phyloP scores from a whole-genome alignment of 2,888 invertebrate genomes.

The Hirtodrosophila alboralis region DNA sequence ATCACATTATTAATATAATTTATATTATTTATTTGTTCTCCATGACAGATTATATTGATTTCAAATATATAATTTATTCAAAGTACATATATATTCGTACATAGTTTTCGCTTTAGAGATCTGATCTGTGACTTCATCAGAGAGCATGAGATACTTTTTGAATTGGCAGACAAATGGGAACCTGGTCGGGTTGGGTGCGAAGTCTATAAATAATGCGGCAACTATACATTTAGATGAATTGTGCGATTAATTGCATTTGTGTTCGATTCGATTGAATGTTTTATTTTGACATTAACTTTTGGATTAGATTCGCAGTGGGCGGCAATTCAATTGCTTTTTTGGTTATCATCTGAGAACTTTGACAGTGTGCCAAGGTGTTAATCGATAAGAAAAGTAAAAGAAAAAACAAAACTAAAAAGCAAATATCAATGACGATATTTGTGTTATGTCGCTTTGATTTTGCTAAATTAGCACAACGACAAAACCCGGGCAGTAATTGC shows the following conservation, averaged over 20 bases:
- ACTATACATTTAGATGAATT: slow-evolving; percentile 17
- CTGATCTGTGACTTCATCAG: no score
- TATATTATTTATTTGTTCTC: no score
- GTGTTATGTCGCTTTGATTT: slow-evolving; percentile 30
- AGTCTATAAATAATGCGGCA: slow-evolving; percentile 33
- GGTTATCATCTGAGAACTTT: slow-evolving; percentile 17
- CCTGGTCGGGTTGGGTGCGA: no score
- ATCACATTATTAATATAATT: no score
- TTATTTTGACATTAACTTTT: slow-evolving; percentile 9
- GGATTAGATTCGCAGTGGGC: slow-evolving; percentile 7
- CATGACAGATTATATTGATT: no score
- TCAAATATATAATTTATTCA: no score
- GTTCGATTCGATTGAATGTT: slow-evolving; percentile 13
- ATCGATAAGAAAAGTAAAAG: slow-evolving; percentile 31
- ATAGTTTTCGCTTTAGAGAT: no score
- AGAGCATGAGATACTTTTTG: no score
- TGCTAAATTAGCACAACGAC: slow-evolving; percentile 32
- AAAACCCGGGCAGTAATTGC: slow-evolving; percentile 4
- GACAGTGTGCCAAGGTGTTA: slow-evolving; percentile 48
- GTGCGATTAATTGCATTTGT: slow-evolving; percentile 39
- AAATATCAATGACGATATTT: slow-evolving; percentile 50
- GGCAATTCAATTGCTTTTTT: slow-evolving; percentile 2
- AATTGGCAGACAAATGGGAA: no score
- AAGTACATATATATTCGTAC: no score
- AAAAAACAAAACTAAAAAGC: slow-evolving; percentile 18